These are phyloP conservation scores for Linnaemya vulpina DNA, from an alignment of 2,888 invertebrate species.

Conservation along the genomic window DNA sequence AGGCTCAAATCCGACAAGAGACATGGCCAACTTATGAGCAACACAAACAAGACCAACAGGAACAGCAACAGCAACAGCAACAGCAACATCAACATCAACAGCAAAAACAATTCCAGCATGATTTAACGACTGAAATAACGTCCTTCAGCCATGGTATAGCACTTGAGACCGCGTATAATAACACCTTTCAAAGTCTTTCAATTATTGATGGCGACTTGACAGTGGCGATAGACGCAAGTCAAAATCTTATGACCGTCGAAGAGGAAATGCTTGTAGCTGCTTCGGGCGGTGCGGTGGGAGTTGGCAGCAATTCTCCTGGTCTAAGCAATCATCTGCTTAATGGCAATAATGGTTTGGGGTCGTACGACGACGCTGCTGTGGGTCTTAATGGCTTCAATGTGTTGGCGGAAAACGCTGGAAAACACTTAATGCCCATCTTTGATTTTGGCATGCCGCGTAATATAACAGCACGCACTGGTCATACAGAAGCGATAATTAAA, in stretches of 20 bases:
- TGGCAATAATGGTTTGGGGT: constrained; percentile 26
- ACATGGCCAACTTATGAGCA: constrained; percentile 42
- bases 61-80: constrained; percentile 17
- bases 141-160: constrained; percentile 54
- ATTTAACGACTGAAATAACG: constrained; percentile 46
- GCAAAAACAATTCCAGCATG: constrained; percentile 13
- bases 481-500: constrained; percentile 91
- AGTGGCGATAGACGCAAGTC: constrained; percentile 62
- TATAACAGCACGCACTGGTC: constrained; percentile 93
- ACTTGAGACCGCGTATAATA: constrained; percentile 74
- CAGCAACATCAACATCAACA: constrained; percentile 10
- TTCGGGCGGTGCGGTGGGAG: constrained; percentile 65
- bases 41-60: constrained; percentile 13
- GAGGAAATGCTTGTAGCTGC: constrained; percentile 60
- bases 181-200: constrained; percentile 80
- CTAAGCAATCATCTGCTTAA: constrained; percentile 67
- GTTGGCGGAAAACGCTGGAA: constrained; percentile 28
- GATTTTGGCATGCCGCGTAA: constrained; percentile 93
- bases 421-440: constrained; percentile 85
- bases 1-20: constrained; percentile 51
- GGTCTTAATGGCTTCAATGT: constrained; percentile 44
- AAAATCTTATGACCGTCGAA: constrained; percentile 57
- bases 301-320: constrained; percentile 60
- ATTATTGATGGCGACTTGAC: constrained; percentile 74
- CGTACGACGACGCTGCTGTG: constrained; percentile 27